Evolutionary conservation across 2,888 invertebrate species (phyloP).

Genomic region (Cephus sareptanus): DNA sequence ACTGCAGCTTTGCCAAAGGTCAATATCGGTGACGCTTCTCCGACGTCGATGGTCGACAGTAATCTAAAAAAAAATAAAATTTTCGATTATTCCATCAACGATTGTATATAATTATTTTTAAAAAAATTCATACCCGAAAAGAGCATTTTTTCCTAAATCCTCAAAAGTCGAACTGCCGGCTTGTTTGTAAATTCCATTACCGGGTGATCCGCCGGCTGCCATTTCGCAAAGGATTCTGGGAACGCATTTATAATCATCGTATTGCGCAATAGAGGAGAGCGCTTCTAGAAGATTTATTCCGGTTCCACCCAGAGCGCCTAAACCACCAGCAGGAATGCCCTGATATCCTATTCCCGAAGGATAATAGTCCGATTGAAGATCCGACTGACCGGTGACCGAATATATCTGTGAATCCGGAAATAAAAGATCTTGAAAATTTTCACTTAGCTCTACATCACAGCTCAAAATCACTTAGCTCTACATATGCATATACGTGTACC

Average conservation of each 20-base stretch:
- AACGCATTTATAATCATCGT: constrained; percentile 84
- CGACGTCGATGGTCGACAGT: constrained; percentile 70
- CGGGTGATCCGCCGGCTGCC: constrained; percentile 66
- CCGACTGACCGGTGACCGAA: constrained; percentile 4
- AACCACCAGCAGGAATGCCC: constrained; percentile 20
- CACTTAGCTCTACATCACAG: background rate
- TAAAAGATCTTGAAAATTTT: background rate
- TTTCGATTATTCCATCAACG: constrained; percentile 4
- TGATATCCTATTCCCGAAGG: constrained; percentile 20
- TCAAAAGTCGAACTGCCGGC: constrained; percentile 40
- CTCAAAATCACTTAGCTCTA: background rate
- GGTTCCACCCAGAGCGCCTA: constrained; percentile 13
- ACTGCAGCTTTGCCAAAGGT: constrained; percentile 81
- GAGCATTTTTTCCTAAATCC: constrained; percentile 59
- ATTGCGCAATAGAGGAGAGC: constrained; percentile 72
- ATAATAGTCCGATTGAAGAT: constrained; percentile 21
- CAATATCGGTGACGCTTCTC: constrained; percentile 74
- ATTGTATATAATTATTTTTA: constrained; percentile 12
- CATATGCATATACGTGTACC: background rate
- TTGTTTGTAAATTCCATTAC: constrained; percentile 43
- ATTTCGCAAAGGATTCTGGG: constrained; percentile 84
- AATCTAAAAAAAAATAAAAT: constrained; percentile 65
- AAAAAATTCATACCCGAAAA: constrained; percentile 70
- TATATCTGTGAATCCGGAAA: background rate
- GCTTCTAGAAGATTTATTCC: constrained; percentile 62